Percentiles rank a stretch among this genome's conserved stretches.
Conservation (phyloP, 2,888 invertebrate species). For the Agrotis ipsilon region DNA sequence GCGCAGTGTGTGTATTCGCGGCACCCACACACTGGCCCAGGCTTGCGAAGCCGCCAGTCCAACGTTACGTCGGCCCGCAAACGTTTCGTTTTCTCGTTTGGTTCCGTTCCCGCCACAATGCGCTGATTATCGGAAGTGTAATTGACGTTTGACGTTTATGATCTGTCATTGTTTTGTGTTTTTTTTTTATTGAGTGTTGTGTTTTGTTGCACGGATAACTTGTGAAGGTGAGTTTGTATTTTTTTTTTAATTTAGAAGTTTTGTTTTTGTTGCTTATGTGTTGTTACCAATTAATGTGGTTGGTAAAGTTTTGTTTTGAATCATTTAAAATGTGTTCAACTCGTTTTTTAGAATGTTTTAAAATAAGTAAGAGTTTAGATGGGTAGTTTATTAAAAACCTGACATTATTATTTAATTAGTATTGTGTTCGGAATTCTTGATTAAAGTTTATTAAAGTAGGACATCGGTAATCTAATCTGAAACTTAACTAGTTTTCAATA, state of each 20-base stretch:
- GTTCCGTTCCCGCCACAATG: constrained; percentile 68
- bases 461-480: no score
- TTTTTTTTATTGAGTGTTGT: constrained; percentile 62
- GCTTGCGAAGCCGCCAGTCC: constrained; percentile 62
- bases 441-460: no score
- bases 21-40: constrained; percentile 54
- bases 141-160: constrained; percentile 68
- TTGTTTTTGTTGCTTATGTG: constrained; percentile 20
- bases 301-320: constrained; percentile 1
- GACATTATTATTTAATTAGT: no score
- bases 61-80: constrained; percentile 63
- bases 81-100: constrained; percentile 59
- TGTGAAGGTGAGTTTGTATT: constrained; percentile 53
- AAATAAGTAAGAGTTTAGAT: not conserved
- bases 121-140: constrained; percentile 66
- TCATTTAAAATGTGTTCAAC: not conserved
- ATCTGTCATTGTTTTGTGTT: constrained; percentile 64
- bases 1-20: constrained; percentile 55
- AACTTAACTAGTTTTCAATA: no score
- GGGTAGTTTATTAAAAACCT: no score
- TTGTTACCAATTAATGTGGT: constrained; percentile 21
- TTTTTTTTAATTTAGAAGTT: constrained; percentile 14
- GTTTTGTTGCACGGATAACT: constrained; percentile 61
- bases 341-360: not conserved
- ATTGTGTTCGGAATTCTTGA: no score